phyloP scores from a whole-genome alignment of 2,797 vertebrate species.

The Spondyliosoma cantharus region DNA sequence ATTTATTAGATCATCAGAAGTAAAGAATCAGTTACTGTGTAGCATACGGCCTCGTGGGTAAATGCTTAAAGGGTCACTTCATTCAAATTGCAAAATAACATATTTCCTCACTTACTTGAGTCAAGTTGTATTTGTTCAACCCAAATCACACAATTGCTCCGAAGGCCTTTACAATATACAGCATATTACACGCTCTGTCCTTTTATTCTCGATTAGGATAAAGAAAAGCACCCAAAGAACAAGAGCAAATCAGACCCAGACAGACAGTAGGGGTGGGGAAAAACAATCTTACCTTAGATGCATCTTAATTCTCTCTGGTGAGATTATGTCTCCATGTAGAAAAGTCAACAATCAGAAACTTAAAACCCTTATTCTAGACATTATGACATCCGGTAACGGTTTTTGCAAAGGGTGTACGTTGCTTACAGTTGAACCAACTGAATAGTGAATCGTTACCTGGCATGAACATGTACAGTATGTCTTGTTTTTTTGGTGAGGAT shows the following conservation, averaged over 20 bases:
- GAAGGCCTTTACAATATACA: background rate
- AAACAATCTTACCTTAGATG: too few species aligned
- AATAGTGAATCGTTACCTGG: too few species aligned
- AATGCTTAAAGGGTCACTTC: slow-evolving; percentile 24
- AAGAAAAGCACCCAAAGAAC: background rate
- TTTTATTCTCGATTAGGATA: background rate
- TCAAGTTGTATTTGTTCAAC: slow-evolving; percentile 4
- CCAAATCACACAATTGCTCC: slow-evolving; percentile 12
- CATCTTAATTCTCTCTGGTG: too few species aligned
- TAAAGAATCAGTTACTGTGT: slow-evolving; percentile 30
- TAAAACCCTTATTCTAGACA: too few species aligned
- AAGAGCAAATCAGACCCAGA: background rate
- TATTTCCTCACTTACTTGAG: background rate
- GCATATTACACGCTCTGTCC: background rate
- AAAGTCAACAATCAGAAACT: too few species aligned
- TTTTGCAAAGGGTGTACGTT: too few species aligned
- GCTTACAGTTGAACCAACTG: too few species aligned
- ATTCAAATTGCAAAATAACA: slow-evolving; percentile 26
- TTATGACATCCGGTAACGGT: too few species aligned
- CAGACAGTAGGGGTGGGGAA: too few species aligned
- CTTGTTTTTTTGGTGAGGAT: too few species aligned
- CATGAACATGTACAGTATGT: too few species aligned
- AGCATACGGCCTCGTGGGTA: slow-evolving; percentile 15
- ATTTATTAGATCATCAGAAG: slow-evolving; percentile 37
- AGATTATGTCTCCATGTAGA: too few species aligned